Evolutionary conservation across 2,888 invertebrate species (phyloP).

Genomic region (Heteromyza rotundicornis): DNA sequence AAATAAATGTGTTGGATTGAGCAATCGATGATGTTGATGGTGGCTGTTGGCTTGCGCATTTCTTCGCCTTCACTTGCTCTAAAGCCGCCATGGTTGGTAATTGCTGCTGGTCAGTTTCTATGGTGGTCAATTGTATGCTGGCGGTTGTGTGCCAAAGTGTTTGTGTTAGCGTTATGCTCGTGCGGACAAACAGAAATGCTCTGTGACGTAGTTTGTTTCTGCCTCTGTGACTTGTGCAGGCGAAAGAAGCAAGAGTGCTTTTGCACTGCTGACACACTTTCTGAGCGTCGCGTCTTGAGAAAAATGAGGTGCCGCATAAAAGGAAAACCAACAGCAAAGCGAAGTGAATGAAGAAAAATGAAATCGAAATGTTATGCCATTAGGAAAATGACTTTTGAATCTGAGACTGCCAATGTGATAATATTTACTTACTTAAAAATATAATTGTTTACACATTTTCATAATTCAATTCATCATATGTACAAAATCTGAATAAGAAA

Average conservation of each 20-base stretch:
- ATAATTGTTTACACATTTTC: too few relatives aligned
- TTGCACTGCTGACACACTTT: conserved; percentile 26
- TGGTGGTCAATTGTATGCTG: not conserved
- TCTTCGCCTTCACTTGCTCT: not conserved
- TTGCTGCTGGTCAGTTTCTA: not conserved
- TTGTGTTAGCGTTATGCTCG: not conserved
- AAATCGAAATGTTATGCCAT: too few relatives aligned
- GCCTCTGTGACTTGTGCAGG: not conserved
- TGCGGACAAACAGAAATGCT: not conserved
- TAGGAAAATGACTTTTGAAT: too few relatives aligned
- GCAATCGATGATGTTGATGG: not conserved
- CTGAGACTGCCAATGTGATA: too few relatives aligned
- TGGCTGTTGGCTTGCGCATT: not conserved
- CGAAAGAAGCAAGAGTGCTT: conserved; percentile 6
- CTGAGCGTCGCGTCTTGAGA: not conserved
- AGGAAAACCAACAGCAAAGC: too few relatives aligned
- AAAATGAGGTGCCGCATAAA: too few relatives aligned
- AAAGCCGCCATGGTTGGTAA: not conserved
- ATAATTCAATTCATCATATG: too few relatives aligned
- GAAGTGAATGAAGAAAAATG: too few relatives aligned
- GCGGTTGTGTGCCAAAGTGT: not conserved
- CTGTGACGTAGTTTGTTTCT: not conserved
- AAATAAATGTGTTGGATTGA: conserved; percentile 13
- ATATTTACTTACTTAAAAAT: too few relatives aligned
- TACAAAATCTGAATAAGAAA: too few relatives aligned